These are phyloP conservation scores for Bolborhynchus lineola DNA, from an alignment of 2,113 vertebrate genomes.

Conservation along the genomic window DNA sequence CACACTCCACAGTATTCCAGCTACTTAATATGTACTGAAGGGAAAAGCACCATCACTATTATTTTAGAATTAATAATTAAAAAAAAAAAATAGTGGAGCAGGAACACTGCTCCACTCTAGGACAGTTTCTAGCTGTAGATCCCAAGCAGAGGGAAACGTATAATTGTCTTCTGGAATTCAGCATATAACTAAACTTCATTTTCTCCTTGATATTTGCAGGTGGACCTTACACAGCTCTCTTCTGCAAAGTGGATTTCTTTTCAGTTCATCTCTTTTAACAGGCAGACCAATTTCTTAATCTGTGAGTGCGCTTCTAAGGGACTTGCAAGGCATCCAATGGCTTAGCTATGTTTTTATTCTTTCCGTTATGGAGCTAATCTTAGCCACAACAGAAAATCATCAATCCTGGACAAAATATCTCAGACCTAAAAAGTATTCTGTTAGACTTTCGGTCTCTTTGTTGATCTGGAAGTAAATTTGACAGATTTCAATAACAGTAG, in stretches of 20 bases:
- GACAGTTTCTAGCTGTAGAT: background rate
- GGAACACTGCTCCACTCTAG: background rate
- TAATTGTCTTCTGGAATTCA: background rate
- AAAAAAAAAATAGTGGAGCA: fast-evolving
- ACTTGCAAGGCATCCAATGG: background rate
- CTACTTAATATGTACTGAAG: background rate
- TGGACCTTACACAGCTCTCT: background rate
- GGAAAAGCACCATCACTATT: background rate
- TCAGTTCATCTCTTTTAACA: background rate
- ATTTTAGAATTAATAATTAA: background rate
- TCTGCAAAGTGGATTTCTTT: background rate
- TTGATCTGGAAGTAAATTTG: background rate
- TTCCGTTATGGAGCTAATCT: background rate
- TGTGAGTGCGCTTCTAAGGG: background rate
- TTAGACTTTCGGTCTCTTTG: background rate
- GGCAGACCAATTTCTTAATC: background rate
- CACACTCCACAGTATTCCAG: background rate
- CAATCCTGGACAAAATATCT: background rate
- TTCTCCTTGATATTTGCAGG: background rate
- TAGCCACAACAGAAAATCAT: background rate
- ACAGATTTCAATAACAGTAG: background rate
- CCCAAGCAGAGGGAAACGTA: background rate
- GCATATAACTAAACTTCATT: background rate
- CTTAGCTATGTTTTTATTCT: background rate
- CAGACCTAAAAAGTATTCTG: background rate